Conservation (phyloP, 2,797 vertebrate genomes). For the Crocidura indochinensis region DNA sequence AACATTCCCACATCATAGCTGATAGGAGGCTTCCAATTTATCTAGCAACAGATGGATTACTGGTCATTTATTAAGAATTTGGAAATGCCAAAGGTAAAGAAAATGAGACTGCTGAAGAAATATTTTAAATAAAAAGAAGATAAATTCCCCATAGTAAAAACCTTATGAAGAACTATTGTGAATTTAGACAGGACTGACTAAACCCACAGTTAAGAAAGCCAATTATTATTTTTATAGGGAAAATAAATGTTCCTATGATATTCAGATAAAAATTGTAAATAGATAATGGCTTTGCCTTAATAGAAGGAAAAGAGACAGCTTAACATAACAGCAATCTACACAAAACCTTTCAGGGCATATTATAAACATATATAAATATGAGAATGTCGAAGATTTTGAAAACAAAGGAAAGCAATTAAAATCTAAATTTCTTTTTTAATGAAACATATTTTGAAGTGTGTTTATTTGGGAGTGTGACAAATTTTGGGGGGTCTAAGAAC, state of each 20-base stretch:
- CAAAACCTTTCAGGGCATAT: conserved; percentile 87
- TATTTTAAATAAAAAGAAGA: conserved; percentile 89
- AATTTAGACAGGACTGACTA: conserved; percentile 89
- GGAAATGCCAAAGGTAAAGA: conserved; percentile 88
- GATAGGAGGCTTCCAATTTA: conserved; percentile 84
- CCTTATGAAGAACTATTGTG: conserved; percentile 86
- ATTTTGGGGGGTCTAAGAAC: neutral
- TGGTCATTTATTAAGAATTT: conserved; percentile 87
- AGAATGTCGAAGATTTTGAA: conserved; percentile 80
- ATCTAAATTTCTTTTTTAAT: conserved; percentile 65
- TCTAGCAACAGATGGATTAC: conserved; percentile 73
- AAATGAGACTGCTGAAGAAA: conserved; percentile 87
- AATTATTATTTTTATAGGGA: conserved; percentile 92
- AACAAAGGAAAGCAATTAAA: conserved; percentile 75
- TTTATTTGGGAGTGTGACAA: neutral
- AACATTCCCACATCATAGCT: conserved; percentile 81
- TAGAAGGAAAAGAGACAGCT: conserved; percentile 88
- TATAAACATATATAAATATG: conserved; percentile 84
- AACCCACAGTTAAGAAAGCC: conserved; percentile 89
- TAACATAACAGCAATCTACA: conserved; percentile 87
- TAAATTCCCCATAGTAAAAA: conserved; percentile 88
- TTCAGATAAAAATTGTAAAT: conserved; percentile 90
- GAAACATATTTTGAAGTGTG: conserved; percentile 13
- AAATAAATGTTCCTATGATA: conserved; percentile 91
- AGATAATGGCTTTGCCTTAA: conserved; percentile 87